A percentile compares a stretch with the other conserved stretches of the same genome.
Evolutionary conservation across 2,113 vertebrate genomes (phyloP).

Genomic region (Pogona vitticeps): DNA sequence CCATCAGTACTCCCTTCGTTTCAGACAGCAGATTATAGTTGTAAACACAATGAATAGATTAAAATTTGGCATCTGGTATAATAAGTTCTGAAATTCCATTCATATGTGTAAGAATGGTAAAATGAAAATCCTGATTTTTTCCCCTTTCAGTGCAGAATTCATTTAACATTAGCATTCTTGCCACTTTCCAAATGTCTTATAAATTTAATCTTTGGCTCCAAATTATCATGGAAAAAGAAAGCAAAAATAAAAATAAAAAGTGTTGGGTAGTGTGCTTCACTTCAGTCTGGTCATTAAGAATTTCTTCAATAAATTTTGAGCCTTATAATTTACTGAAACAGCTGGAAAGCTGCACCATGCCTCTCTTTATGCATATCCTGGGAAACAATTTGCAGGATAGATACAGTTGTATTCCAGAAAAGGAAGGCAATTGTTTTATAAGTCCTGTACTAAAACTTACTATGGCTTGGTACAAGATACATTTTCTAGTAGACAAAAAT

Average conservation of each 20-base stretch:
- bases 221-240: not conserved
- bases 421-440: not conserved
- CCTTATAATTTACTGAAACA: not conserved
- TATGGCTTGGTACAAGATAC: not conserved
- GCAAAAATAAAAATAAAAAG: not conserved
- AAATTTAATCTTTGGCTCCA: not conserved
- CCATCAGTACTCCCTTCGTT: not conserved
- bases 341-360: not conserved
- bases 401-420: not conserved
- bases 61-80: not conserved
- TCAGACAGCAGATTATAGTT: not conserved
- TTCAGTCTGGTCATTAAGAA: not conserved
- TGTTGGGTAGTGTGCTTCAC: not conserved
- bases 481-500: not conserved
- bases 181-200: not conserved
- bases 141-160: not conserved
- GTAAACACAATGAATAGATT: constrained; percentile 2
- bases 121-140: not conserved
- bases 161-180: not conserved
- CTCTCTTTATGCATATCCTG: too few relatives aligned
- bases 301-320: not conserved
- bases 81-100: constrained; percentile 1
- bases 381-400: not conserved
- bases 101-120: not conserved
- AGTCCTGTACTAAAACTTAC: not conserved